Evolutionary conservation across 2,888 invertebrate genomes (phyloP).

Genomic region (Sinopyrophorus schimmeli): DNA sequence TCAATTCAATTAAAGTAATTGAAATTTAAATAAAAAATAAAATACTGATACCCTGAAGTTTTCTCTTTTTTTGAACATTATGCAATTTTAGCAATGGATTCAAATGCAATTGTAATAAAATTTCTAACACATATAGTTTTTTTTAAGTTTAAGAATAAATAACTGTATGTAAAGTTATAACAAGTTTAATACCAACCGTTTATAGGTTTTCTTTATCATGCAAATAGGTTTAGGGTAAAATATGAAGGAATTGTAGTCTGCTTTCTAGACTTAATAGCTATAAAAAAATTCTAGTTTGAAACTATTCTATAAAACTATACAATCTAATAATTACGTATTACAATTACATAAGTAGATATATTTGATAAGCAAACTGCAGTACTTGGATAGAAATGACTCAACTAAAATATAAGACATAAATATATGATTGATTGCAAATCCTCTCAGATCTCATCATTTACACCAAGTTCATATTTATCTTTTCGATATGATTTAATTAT

Average conservation of each 20-base stretch:
- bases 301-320: slow-evolving; percentile 10
- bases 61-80: too few species aligned
- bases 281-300: slow-evolving; percentile 10
- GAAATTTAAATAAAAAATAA: too few species aligned
- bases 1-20: too few species aligned
- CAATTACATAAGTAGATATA: slow-evolving; percentile 12
- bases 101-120: too few species aligned
- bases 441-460: slow-evolving; percentile 27
- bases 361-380: slow-evolving; percentile 18
- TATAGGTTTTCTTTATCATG: slow-evolving; percentile 1
- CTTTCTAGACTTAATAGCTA: slow-evolving; percentile 9
- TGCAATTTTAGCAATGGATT: too few species aligned
- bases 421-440: slow-evolving; percentile 16
- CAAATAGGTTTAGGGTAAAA: neutral
- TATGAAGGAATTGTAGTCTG: neutral
- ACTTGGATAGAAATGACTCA: slow-evolving; percentile 11
- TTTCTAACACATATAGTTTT: too few species aligned
- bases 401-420: slow-evolving; percentile 10
- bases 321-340: slow-evolving; percentile 15
- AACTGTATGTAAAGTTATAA: slow-evolving; percentile 4
- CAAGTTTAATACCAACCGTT: neutral
- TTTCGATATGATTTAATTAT: too few species aligned
- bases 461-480: too few species aligned
- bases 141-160: too few species aligned
- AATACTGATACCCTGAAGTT: too few species aligned